Evolutionary conservation across 1,140 invertebrate species (phyloP).

Genomic region (Bombus picipes): DNA sequence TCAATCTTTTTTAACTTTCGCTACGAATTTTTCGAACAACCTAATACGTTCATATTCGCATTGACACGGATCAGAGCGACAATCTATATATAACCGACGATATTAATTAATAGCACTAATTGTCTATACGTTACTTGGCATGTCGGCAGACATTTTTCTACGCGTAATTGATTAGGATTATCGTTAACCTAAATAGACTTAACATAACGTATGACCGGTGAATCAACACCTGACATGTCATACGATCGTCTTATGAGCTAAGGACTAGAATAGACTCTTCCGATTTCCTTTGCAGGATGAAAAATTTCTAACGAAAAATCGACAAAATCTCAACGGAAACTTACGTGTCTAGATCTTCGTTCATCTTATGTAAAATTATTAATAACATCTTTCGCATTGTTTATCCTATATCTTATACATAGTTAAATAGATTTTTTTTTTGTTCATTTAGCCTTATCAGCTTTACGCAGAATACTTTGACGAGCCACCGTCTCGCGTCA

Average conservation of each 20-base stretch:
- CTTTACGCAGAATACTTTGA: not conserved
- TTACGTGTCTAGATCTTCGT: conserved; percentile 50
- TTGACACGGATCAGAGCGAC: conserved; percentile 59
- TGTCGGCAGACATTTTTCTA: conserved; percentile 22
- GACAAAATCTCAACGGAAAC: conserved; percentile 57
- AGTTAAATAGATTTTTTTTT: conserved; percentile 29
- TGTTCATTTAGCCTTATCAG: not conserved
- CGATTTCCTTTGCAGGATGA: conserved; percentile 58
- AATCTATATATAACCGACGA: conserved; percentile 36
- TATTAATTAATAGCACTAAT: conserved; percentile 25
- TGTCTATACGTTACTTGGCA: conserved; percentile 39
- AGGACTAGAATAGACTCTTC: conserved; percentile 72
- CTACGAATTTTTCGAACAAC: not conserved
- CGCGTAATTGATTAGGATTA: conserved; percentile 23
- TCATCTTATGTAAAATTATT: conserved; percentile 14
- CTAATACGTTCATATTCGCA: not conserved
- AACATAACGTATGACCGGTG: conserved; percentile 45
- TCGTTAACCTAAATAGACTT: conserved; percentile 49
- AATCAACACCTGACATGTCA: conserved; percentile 33
- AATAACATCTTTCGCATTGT: not conserved
- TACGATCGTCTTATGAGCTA: conserved; percentile 64
- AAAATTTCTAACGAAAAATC: conserved; percentile 65
- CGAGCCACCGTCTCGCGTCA: not conserved
- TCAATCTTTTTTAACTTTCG: not conserved
- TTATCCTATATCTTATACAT: conserved; percentile 25